Percentiles rank a stretch among this genome's conserved stretches.
Evolutionary conservation across 2,113 vertebrate species (phyloP).

Genomic region (Alouatta palliata): DNA sequence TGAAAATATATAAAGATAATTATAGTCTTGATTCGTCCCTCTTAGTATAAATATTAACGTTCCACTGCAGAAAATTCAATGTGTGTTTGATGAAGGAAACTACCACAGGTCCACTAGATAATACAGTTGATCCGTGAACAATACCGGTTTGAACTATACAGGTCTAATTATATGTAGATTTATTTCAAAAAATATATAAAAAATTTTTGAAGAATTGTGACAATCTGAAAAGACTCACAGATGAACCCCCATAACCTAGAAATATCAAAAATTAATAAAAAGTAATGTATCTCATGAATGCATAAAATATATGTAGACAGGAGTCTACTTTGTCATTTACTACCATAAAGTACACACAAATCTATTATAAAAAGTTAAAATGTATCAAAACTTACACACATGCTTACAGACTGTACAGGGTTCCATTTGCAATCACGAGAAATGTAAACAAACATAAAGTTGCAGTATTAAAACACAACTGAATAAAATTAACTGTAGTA

Average conservation of each 20-base stretch:
- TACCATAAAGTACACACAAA: not conserved
- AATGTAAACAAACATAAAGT: not conserved
- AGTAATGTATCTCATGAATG: not conserved
- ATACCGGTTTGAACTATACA: not conserved
- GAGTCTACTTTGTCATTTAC: not conserved
- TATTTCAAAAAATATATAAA: not conserved
- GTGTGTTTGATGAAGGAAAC: not conserved
- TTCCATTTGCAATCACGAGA: not conserved
- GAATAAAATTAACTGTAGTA: not conserved
- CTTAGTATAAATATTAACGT: not conserved
- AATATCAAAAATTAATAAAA: not conserved
- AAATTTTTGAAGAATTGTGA: not conserved
- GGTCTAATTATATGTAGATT: not conserved
- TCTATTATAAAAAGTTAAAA: not conserved
- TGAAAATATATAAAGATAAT: conserved; percentile 23
- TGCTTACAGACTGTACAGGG: not conserved
- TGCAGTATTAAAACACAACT: not conserved
- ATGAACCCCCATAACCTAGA: not conserved
- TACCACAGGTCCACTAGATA: not conserved
- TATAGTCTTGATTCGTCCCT: not conserved
- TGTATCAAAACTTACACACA: not conserved
- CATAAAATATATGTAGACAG: not conserved
- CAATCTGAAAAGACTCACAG: not conserved
- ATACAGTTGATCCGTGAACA: not conserved
- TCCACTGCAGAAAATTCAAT: not conserved